phyloP scores from a whole-genome alignment of 2,888 invertebrate species.

The Palloptera scutellata region DNA sequence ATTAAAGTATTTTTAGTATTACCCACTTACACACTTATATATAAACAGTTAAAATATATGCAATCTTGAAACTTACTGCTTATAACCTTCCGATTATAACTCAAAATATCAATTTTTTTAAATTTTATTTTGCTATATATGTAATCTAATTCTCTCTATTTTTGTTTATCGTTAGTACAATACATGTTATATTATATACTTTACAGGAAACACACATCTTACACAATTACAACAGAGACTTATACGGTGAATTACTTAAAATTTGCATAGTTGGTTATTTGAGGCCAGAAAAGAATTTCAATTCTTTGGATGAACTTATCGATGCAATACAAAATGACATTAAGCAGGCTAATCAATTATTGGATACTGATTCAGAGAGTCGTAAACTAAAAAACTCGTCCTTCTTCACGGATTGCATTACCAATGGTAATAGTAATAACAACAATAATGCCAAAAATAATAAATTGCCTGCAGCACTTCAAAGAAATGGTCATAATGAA shows the following conservation, averaged over 20 bases:
- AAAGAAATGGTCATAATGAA: too few species aligned
- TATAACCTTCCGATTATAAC: too few species aligned
- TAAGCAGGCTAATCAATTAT: conserved; percentile 68
- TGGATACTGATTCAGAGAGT: conserved; percentile 69
- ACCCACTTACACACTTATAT: background rate
- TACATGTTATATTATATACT: conserved; percentile 1
- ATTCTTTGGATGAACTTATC: conserved; percentile 78
- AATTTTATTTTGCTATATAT: background rate
- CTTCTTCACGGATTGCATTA: conserved; percentile 65
- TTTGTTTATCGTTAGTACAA: background rate
- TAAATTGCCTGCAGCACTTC: too few species aligned
- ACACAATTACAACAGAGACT: conserved; percentile 81
- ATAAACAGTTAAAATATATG: background rate
- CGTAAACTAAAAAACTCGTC: conserved; percentile 65
- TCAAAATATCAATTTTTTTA: background rate
- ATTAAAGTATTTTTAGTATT: background rate
- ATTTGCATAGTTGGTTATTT: conserved; percentile 84
- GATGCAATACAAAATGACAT: conserved; percentile 83
- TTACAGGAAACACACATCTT: conserved; percentile 91
- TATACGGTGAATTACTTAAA: conserved; percentile 84
- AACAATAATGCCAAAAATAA: background rate
- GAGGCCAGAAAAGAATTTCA: conserved; percentile 84
- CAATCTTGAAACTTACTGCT: too few species aligned
- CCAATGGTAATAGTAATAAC: background rate
- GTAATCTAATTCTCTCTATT: background rate